phyloP scores from a whole-genome alignment of 2,888 invertebrate species.

The Euzophera pinguis region DNA sequence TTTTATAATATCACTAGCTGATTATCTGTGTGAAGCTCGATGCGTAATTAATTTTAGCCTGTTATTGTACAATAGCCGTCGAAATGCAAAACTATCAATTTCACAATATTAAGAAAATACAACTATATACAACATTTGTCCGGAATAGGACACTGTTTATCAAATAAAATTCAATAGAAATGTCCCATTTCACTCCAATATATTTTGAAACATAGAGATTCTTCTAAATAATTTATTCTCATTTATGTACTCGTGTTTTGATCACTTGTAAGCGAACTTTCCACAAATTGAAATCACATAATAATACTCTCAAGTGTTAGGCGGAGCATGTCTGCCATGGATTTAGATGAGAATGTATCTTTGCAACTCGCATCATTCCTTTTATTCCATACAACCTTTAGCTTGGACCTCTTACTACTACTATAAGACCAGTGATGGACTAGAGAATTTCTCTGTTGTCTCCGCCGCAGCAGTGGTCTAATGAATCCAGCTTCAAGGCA shows the following conservation, averaged over 20 bases:
- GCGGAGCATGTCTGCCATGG: slow-evolving; percentile 20
- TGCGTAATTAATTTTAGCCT: neutral
- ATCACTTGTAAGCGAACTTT: slow-evolving; percentile 19
- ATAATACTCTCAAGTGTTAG: slow-evolving; percentile 30
- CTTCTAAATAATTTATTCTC: slow-evolving; percentile 20
- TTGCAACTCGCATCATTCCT: neutral
- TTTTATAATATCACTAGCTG: too few species aligned
- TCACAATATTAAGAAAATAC: slow-evolving; percentile 19
- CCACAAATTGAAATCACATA: slow-evolving; percentile 55
- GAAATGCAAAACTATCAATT: slow-evolving; percentile 44
- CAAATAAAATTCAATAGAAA: slow-evolving; percentile 10
- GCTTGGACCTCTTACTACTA: neutral
- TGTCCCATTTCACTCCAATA: slow-evolving; percentile 6
- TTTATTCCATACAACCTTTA: neutral
- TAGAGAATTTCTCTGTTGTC: neutral
- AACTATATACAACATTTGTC: slow-evolving; percentile 19
- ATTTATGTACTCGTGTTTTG: neutral
- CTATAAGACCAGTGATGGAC: neutral
- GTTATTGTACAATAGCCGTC: slow-evolving; percentile 54
- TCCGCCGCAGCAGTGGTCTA: neutral
- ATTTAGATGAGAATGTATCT: slow-evolving; percentile 22
- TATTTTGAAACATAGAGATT: slow-evolving; percentile 24
- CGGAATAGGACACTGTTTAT: slow-evolving; percentile 9
- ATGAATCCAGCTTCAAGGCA: neutral
- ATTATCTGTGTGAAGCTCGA: too few species aligned